Percentiles rank a stretch among this genome's conserved stretches.
These are phyloP conservation scores for Anneissia japonica DNA, from an alignment of 35 echinoderm and acorn worm genomes.

Conservation along the genomic window DNA sequence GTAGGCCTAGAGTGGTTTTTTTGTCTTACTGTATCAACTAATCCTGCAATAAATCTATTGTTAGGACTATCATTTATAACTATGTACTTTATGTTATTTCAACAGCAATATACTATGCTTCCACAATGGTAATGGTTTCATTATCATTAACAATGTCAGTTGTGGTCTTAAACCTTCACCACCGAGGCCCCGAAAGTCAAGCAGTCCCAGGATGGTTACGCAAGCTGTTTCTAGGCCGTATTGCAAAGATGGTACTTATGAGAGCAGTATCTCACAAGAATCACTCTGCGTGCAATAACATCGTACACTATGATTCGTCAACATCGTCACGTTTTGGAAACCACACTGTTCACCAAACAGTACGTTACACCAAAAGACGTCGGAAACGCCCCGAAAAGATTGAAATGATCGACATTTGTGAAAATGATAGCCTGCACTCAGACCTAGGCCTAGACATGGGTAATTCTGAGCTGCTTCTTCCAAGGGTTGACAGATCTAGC, in stretches of 20 bases:
- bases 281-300: background rate
- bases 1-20: too few relatives aligned
- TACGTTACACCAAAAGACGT: background rate
- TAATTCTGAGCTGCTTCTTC: background rate
- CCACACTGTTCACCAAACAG: background rate
- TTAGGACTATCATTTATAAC: too few relatives aligned
- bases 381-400: background rate
- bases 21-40: too few relatives aligned
- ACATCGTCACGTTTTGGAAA: background rate
- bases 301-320: background rate
- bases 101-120: constrained; percentile 92
- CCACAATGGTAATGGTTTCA: constrained; percentile 97
- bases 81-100: constrained; percentile 15
- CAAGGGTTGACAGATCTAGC: background rate
- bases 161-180: constrained; percentile 89
- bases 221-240: constrained; percentile 49
- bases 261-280: constrained; percentile 17
- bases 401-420: background rate
- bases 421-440: background rate
- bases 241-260: constrained; percentile 68
- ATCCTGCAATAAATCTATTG: too few relatives aligned
- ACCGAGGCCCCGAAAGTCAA: constrained; percentile 70
- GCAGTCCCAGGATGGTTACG: constrained; percentile 87
- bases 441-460: background rate
- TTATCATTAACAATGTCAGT: constrained; percentile 91